phyloP scores from a whole-genome alignment of 2,113 vertebrate species.

The Pseudorhombus dupliciocellatus region DNA sequence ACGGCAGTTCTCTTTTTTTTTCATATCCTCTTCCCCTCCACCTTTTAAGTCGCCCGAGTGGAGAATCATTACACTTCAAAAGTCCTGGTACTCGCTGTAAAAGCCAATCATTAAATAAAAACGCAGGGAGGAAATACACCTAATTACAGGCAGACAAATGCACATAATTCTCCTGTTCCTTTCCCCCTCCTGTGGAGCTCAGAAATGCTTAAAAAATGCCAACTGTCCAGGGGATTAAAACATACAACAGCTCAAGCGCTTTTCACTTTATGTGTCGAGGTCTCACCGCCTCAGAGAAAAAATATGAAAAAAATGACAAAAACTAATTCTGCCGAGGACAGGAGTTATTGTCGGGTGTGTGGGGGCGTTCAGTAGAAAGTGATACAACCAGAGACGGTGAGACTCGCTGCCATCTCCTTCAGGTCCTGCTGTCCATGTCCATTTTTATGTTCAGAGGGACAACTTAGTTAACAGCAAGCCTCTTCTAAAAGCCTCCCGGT shows the following conservation, averaged over 20 bases:
- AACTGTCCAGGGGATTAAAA: slow-evolving; percentile 68
- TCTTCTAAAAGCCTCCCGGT: too few species aligned
- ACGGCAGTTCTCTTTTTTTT: slow-evolving; percentile 40
- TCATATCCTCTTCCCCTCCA: slow-evolving; percentile 32
- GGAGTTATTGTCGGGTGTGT: slow-evolving; percentile 28
- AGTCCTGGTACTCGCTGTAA: slow-evolving; percentile 66
- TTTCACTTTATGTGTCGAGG: slow-evolving; percentile 64
- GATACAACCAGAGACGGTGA: slow-evolving; percentile 45
- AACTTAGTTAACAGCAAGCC: too few species aligned
- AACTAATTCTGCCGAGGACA: slow-evolving; percentile 57
- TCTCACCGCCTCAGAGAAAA: slow-evolving; percentile 38
- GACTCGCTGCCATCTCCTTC: neutral
- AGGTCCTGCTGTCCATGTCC: too few species aligned
- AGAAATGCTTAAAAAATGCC: slow-evolving; percentile 57
- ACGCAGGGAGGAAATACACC: slow-evolving; percentile 75
- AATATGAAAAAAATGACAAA: slow-evolving; percentile 7
- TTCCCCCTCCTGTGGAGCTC: slow-evolving; percentile 34
- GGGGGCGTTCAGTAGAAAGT: slow-evolving; percentile 40
- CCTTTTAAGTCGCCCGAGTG: slow-evolving; percentile 76
- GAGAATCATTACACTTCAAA: slow-evolving; percentile 78
- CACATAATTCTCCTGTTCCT: slow-evolving; percentile 58
- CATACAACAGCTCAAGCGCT: slow-evolving; percentile 57
- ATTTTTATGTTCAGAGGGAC: too few species aligned
- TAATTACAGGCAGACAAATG: slow-evolving; percentile 77
- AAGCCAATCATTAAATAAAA: slow-evolving; percentile 79